Evolutionary conservation across 2,113 vertebrate genomes (phyloP).

Genomic region (Mustelus asterias): DNA sequence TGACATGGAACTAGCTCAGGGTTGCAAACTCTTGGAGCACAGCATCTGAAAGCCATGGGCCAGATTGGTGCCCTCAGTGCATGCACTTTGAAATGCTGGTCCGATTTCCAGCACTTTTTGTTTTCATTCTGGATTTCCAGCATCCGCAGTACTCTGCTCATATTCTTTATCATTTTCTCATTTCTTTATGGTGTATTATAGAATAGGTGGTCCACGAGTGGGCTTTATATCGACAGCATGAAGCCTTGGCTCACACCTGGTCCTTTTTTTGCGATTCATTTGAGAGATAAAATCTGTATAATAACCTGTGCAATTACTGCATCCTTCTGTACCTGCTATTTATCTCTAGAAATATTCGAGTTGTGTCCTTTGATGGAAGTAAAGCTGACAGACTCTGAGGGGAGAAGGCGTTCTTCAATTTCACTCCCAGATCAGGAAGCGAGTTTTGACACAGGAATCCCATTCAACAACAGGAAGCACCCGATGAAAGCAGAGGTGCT

Average conservation of each 20-base stretch:
- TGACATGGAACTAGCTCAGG: slow-evolving; percentile 48
- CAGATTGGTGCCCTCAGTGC: slow-evolving; percentile 40
- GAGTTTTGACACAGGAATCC: slow-evolving; percentile 29
- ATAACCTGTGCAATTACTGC: slow-evolving; percentile 27
- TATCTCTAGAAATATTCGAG: slow-evolving; percentile 9
- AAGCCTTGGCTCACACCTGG: neutral
- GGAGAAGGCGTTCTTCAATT: slow-evolving; percentile 29
- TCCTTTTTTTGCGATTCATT: neutral
- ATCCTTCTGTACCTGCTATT: slow-evolving; percentile 27
- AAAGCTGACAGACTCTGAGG: slow-evolving; percentile 18
- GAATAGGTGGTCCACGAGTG: neutral
- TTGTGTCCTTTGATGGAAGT: slow-evolving; percentile 24
- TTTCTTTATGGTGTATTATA: neutral
- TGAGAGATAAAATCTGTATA: slow-evolving; percentile 21
- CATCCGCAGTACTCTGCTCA: too few relatives aligned
- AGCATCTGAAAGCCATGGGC: slow-evolving; percentile 97
- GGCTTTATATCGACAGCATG: neutral
- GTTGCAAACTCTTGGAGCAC: slow-evolving; percentile 68
- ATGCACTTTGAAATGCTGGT: too few relatives aligned
- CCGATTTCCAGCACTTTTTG: neutral
- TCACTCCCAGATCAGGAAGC: slow-evolving; percentile 32
- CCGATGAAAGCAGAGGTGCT: slow-evolving; percentile 27
- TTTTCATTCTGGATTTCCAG: neutral
- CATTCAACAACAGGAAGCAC: slow-evolving; percentile 31
- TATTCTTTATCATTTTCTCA: neutral